Base-by-base conservation (phyloP, 2,888 invertebrate species). In the Cerastoderma edule region DNA sequence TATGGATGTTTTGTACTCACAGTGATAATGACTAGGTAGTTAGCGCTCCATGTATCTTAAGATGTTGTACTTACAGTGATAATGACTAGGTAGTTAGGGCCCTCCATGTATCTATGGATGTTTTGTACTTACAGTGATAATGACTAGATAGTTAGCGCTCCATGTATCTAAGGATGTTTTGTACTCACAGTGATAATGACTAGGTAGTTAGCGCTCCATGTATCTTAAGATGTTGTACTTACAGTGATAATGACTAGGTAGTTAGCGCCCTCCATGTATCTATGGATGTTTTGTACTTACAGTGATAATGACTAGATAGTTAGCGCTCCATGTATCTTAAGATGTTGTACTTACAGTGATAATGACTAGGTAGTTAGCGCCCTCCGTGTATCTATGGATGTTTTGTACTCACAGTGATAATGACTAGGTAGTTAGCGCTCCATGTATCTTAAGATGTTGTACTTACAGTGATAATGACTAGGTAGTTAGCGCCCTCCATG, bases 351-450 rank as follows among this genome's bases (percentile, higher is more conserved):
- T n/a, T n/a, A n/a, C n/a, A n/a, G n/a, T n/a, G n/a, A n/a, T n/a
- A n/a, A 77, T 8, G 85, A n/a, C n/a, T n/a, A n/a, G n/a, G n/a
- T n/a, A n/a, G n/a, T n/a, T n/a, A n/a, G n/a, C n/a, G n/a, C n/a
- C n/a, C n/a, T n/a, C n/a, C n/a, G n/a, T n/a, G n/a, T n/a, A n/a
- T n/a, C n/a, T n/a, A n/a, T n/a, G n/a, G n/a, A n/a, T n/a, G n/a
- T n/a, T n/a, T n/a, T n/a, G n/a, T 32, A 75, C 82, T 71, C 73
- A 88, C 88, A 71, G 80, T 77, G 22, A 88, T 83, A 32, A 88
- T 83, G 46, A 84, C 79, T 35, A 87, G 75, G 68, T 85, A 88
- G 74, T 85, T 88, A 28, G 88, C 86, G 10, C 88, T 88, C 87
- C 5, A 85, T 80, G 67, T 83, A 80, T 6, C 84, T 66, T 75